phyloP scores from a whole-genome alignment of 1,140 invertebrate genomes.

The Dendrolimus kikuchii region DNA sequence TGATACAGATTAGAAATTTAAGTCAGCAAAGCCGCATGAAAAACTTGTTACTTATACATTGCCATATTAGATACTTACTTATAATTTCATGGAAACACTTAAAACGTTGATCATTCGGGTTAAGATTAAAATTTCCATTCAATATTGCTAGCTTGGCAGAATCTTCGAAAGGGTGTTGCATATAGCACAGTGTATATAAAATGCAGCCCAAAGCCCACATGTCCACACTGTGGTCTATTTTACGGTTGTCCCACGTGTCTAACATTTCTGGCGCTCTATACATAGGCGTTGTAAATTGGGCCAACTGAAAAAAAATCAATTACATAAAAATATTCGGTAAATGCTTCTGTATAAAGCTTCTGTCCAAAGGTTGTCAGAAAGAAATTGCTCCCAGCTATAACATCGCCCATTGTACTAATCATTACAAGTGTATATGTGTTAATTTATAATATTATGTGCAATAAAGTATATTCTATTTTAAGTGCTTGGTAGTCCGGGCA shows the following conservation, averaged over 20 bases:
- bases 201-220: constrained; percentile 98
- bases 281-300: constrained; percentile 86
- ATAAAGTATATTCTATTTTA: too few species aligned
- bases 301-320: constrained; percentile 40
- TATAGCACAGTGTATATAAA: constrained; percentile 92
- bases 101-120: constrained; percentile 85
- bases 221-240: constrained; percentile 91
- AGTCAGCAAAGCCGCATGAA: neutral
- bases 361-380: too few species aligned
- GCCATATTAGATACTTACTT: constrained; percentile 74
- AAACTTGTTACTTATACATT: constrained; percentile 3
- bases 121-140: constrained; percentile 94
- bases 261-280: constrained; percentile 96
- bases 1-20: too few species aligned
- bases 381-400: too few species aligned
- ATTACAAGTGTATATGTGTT: too few species aligned
- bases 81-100: constrained; percentile 93
- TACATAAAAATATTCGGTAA: neutral
- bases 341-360: too few species aligned
- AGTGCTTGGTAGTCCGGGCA: too few species aligned
- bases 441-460: too few species aligned
- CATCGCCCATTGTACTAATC: too few species aligned
- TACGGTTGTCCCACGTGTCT: constrained; percentile 97
- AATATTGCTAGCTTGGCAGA: constrained; percentile 95
- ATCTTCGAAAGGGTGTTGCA: constrained; percentile 98